Conservation (phyloP, 2,113 vertebrate species). For the Labeo rohita region DNA sequence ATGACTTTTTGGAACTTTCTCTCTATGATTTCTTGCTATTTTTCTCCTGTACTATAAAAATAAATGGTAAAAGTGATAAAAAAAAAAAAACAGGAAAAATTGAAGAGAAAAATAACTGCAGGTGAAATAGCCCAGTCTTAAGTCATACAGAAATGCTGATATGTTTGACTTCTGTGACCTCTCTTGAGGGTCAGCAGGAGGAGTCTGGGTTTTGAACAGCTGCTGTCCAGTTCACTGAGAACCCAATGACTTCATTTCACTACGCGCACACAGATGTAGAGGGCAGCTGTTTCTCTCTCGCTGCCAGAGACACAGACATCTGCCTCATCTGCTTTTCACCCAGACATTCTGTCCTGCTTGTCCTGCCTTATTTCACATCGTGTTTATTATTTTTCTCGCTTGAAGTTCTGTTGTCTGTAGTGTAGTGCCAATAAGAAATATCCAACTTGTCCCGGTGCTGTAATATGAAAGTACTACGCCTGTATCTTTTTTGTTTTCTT, state of each 20-base stretch:
- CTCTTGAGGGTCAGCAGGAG: not conserved
- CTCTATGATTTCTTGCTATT: not conserved
- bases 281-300: constrained; percentile 81
- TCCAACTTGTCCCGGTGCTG: not conserved
- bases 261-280: constrained; percentile 49
- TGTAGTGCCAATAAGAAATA: not conserved
- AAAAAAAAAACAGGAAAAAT: not conserved
- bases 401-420: not conserved
- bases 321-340: constrained; percentile 51
- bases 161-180: constrained; percentile 23
- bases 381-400: constrained; percentile 3
- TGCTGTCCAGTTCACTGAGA: constrained; percentile 22
- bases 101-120: not conserved
- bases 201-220: constrained; percentile 2
- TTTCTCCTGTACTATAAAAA: not conserved
- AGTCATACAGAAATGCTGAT: not conserved
- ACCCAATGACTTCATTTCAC: constrained; percentile 38
- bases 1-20: not conserved
- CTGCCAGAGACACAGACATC: constrained; percentile 69
- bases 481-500: not conserved
- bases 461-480: no score
- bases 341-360: constrained; percentile 1
- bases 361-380: not conserved
- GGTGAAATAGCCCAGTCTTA: not conserved
- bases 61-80: not conserved